Evolutionary conservation across 2,113 vertebrate species (phyloP).

Genomic region (Tupaia tana): DNA sequence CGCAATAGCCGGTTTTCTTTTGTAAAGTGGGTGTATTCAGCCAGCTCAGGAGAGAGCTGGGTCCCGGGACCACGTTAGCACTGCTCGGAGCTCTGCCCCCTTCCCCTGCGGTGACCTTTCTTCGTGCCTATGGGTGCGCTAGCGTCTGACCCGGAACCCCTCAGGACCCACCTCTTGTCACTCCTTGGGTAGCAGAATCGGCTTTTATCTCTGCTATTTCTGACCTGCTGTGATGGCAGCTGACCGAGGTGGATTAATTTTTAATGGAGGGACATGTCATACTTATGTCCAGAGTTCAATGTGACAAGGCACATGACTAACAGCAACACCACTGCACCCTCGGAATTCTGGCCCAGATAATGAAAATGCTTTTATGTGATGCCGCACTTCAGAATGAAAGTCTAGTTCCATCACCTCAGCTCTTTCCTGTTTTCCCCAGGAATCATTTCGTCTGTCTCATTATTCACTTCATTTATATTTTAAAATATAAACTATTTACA

Average conservation of each 20-base stretch:
- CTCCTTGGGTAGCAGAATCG: background rate
- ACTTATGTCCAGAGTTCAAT: slow-evolving; percentile 29
- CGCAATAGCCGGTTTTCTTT: background rate
- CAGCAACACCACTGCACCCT: background rate
- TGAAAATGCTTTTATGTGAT: background rate
- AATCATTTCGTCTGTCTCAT: background rate
- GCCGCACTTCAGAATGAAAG: background rate
- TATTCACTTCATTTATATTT: background rate
- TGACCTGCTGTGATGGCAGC: background rate
- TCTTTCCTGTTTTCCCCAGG: slow-evolving; percentile 37
- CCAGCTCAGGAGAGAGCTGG: background rate
- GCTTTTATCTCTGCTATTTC: slow-evolving; percentile 52
- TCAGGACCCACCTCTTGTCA: background rate
- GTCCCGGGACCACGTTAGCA: background rate
- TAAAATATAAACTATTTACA: slow-evolving; percentile 27
- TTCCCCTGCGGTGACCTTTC: background rate
- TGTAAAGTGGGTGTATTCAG: background rate
- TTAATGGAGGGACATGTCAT: slow-evolving; percentile 38
- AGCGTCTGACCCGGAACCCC: background rate
- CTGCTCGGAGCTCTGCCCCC: background rate
- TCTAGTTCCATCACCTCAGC: background rate
- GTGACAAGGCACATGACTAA: background rate
- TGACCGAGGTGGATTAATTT: slow-evolving; percentile 59
- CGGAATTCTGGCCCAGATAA: slow-evolving; percentile 2
- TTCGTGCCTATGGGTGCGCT: background rate